Base-by-base conservation (phyloP, 2,113 vertebrate species). In the Neogobius melanostomus region DNA sequence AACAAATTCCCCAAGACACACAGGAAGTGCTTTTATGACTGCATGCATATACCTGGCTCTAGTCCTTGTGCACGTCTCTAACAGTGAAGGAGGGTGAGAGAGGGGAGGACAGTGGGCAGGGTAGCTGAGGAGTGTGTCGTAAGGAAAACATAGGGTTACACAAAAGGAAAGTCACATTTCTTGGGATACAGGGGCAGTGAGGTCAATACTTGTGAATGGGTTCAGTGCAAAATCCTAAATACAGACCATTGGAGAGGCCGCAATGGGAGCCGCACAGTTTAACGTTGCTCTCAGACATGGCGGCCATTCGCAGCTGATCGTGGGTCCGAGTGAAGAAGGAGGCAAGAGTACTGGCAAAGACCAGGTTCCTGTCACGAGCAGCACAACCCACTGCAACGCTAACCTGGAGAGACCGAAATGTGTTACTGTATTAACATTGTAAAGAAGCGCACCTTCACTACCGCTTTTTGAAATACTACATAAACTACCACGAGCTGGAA, bases 261-360 rank as follows among this genome's bases (percentile, higher is more conserved):
- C 96, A 98, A 90, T 98, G 96, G 0, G 96, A 98, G 72, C 96
- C 97, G 2, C 95, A 96, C 64, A 98, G 91, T 75, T 98, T 98
- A 89, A 98, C 91, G 91, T 94, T 97, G 88, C 97, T 98, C 54
- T 98, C 96, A 0, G 96, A 98, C 85, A 98, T 95, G 77, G 95
- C 95, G 0, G 96, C 97, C 94, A 96, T 97, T 69, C 95, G 95
- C 17, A 98, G 95, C 85, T 98, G 96, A 84, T 98, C 96, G 0
- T 95, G 96, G 0, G 97, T 95, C 9, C 97, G 93, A 0, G 94
- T 94, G 85, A 95, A 97, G 89, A 98, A 97, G 47, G 96, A 95
- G 12, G 96, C 94, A 1, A 98, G 95, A 0, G 96, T 93, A 77
- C 96, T 98, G 70, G 94, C 95, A 80, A 97, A 98, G 71, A 94